Percentiles rank a stretch among this genome's conserved stretches.
Conservation (phyloP, 1,140 invertebrate genomes). For the Brachionus paranguensis region DNA sequence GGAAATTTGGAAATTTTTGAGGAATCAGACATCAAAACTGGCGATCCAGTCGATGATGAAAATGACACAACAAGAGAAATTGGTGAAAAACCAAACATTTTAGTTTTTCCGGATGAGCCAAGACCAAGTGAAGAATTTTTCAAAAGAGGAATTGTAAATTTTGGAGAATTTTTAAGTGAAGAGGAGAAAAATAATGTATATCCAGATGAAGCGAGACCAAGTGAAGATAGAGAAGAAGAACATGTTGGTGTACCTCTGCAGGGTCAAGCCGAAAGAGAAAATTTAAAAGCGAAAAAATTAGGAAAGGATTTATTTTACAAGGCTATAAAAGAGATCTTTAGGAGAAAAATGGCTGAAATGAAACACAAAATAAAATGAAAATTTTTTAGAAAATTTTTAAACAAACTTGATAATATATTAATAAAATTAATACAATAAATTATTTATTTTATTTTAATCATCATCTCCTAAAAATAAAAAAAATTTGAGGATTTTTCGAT, state of each 20-base stretch:
- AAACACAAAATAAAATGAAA: neutral
- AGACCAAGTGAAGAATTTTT: constrained; percentile 18
- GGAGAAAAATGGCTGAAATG: neutral
- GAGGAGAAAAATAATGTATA: neutral
- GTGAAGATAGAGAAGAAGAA: neutral
- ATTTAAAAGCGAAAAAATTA: neutral
- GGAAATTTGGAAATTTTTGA: too few relatives aligned
- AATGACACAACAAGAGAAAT: neutral
- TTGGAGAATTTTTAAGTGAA: neutral
- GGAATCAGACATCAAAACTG: neutral
- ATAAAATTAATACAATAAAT: neutral
- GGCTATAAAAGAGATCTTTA: neutral
- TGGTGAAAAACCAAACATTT: neutral
- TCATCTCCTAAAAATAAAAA: neutral
- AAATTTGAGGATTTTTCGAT: neutral
- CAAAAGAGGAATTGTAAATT: neutral
- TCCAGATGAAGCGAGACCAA: neutral
- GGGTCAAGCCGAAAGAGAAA: neutral
- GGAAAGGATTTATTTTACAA: neutral
- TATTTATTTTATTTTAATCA: neutral
- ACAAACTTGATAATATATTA: neutral
- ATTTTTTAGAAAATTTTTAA: neutral
- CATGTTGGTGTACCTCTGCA: neutral
- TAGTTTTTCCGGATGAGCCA: neutral
- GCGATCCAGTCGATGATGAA: neutral